A percentile compares a stretch with the other conserved stretches of the same genome.
These are phyloP conservation scores for Chanos chanos DNA, from an alignment of 2,797 vertebrate species.

Conservation along the genomic window DNA sequence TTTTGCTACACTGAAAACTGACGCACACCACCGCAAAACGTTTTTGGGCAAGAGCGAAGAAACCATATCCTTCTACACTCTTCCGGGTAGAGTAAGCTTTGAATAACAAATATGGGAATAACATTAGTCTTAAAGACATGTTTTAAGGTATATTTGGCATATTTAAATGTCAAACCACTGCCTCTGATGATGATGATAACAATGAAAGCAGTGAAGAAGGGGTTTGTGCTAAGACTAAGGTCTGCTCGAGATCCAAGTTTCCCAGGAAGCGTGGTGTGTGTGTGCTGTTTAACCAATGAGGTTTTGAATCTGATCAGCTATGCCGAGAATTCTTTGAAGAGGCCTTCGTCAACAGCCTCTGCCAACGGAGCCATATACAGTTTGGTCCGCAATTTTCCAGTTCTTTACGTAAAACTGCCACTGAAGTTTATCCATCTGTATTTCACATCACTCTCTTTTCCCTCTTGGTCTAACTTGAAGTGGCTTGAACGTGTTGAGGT, in stretches of 20 bases:
- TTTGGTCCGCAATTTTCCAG: constrained; percentile 39
- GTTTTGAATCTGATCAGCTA: constrained; percentile 45
- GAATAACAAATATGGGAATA: constrained; percentile 49
- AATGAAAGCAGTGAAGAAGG: constrained; percentile 15
- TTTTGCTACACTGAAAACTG: constrained; percentile 44
- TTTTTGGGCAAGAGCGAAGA: constrained; percentile 26
- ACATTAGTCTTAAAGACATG: constrained; percentile 45
- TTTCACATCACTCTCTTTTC: constrained; percentile 65
- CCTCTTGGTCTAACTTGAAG: constrained; percentile 58
- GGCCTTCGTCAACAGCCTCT: constrained; percentile 46
- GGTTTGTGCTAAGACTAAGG: constrained; percentile 25
- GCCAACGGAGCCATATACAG: constrained; percentile 57
- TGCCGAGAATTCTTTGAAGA: constrained; percentile 56
- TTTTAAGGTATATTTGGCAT: constrained; percentile 47
- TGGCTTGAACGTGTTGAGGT: constrained; percentile 61
- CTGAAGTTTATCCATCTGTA: constrained; percentile 62
- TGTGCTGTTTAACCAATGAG: constrained; percentile 41
- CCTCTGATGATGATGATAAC: constrained; percentile 31
- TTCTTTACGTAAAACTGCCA: constrained; percentile 53
- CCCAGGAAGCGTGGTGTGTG: constrained; percentile 17
- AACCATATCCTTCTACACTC: constrained; percentile 24
- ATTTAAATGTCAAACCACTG: constrained; percentile 38
- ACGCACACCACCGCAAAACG: constrained; percentile 10
- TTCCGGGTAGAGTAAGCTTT: constrained; percentile 36
- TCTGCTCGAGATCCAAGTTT: constrained; percentile 18